Evolutionary conservation across 2,888 invertebrate species (phyloP), one percentile per base, ranked within the genome.

Genomic region (Diarsia mendica): DNA sequence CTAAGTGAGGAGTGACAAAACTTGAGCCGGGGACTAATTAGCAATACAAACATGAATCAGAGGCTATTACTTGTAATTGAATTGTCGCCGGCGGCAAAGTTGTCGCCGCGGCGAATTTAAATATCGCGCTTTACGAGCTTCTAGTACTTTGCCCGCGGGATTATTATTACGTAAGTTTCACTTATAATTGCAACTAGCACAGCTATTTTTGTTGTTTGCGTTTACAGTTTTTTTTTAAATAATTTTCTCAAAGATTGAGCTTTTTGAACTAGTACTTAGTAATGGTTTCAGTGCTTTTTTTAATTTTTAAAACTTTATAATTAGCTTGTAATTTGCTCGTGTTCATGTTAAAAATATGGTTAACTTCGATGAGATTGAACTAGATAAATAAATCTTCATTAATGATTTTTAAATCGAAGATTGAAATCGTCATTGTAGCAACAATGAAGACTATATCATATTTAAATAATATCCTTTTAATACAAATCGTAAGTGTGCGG

Each of bases 1-100:
- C 92, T 93, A 94, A 95, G 93, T 93, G 94, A 93, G 92, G 94
- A 95, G 94, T 95, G 96, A 95, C 96, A 96, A 95, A 96, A 96
- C 96, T 96, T 95, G 94, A 95, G 95, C 93, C 93, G 92, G 91
- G 93, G 93, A 96, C 95, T 96, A 96, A 96, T 96, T 96, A 96
- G 94, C 94, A 95, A 95, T 96, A 96, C 96, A 96, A 96, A 96
- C 96, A 96, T 96, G 96, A 96, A 96, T 96, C 96, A 96, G 95
- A 91, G 95, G 95, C 96, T 96, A 96, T 96, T 96, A 96, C 94
- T 95, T 95, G 95, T 96, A 96, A 96, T 96, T 96, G 95, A 96
- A 96, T 96, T 94, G 94, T 93, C 95, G 94, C 93, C 90, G 95
- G 92, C 93, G 93, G 94, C 92, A 92, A 93, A 95, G 94, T 95